phyloP scores from a whole-genome alignment of 2,797 vertebrate species.

The Intellagama lesueurii region DNA sequence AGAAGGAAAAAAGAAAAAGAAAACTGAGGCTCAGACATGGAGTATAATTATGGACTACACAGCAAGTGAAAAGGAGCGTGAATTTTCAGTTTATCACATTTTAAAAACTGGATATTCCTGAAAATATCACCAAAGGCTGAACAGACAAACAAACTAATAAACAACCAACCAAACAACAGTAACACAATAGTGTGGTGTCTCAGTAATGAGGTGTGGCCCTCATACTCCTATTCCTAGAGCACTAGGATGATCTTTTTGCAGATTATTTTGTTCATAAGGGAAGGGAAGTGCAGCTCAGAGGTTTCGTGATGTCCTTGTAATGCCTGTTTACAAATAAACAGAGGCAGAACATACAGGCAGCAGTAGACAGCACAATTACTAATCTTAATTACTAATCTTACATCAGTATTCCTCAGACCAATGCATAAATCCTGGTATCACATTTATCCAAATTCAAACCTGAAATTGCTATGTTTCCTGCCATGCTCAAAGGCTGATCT shows the following conservation, averaged over 20 bases:
- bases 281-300: background rate
- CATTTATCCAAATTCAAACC: background rate
- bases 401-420: background rate
- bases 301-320: background rate
- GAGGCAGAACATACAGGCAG: background rate
- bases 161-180: too few species aligned
- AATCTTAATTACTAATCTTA: background rate
- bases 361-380: background rate
- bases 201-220: background rate
- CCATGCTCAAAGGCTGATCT: background rate
- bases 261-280: background rate
- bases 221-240: background rate
- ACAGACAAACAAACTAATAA: too few species aligned
- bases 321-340: background rate
- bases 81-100: background rate
- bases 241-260: background rate
- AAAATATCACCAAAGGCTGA: background rate
- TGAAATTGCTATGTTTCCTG: background rate
- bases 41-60: background rate
- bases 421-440: too few species aligned
- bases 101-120: background rate
- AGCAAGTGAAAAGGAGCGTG: background rate
- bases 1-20: background rate
- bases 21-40: background rate
- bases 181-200: too few species aligned